These are phyloP conservation scores for Vannuccia rotundouncinata DNA, from an alignment of 2,888 invertebrate genomes.

Conservation along the genomic window DNA sequence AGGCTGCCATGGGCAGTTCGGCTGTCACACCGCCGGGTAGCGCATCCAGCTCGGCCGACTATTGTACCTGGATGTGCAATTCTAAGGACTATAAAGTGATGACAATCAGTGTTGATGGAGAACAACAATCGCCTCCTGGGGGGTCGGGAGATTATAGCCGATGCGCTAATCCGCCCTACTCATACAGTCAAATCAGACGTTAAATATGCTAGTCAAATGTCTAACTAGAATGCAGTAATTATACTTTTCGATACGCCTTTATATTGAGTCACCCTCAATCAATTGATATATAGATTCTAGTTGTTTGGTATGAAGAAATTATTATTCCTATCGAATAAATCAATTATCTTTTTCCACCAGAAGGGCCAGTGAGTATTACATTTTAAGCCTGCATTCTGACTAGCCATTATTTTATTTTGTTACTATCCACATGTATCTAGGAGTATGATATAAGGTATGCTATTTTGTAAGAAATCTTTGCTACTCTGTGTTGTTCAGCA, in stretches of 20 bases:
- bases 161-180: background rate
- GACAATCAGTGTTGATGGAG: constrained; percentile 5
- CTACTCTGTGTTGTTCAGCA: background rate
- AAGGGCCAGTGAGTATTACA: background rate
- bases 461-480: background rate
- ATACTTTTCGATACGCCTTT: no score
- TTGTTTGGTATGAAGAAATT: no score
- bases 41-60: background rate
- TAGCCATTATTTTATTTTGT: background rate
- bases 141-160: background rate
- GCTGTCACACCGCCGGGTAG: background rate
- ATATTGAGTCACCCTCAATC: no score
- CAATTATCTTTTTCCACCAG: no score
- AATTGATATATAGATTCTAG: no score
- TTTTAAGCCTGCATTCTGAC: background rate
- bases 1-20: background rate
- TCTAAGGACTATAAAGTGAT: background rate
- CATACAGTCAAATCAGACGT: background rate
- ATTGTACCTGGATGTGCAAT: background rate
- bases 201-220: no score
- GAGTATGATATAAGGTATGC: background rate
- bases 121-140: background rate
- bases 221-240: no score
- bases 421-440: background rate
- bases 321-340: background rate